Evolutionary conservation across 2,113 vertebrate genomes (phyloP), one percentile per base, ranked within the genome.

Genomic region (Psittacula cyanocephala): DNA sequence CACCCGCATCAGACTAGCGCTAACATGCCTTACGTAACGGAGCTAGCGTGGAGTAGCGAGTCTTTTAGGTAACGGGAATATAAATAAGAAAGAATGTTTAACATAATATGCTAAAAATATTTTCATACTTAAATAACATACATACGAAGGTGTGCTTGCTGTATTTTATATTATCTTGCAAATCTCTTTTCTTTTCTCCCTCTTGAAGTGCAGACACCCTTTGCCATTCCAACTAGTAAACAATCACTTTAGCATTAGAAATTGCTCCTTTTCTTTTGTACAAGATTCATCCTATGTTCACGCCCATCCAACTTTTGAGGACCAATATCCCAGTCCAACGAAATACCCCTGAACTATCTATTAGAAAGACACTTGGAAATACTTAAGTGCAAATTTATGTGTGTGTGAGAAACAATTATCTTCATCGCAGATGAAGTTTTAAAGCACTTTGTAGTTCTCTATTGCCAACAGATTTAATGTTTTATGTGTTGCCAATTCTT

Each of bases 361-460:
- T 96, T 96, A 96, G 79, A 89, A 97, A 97, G 91, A 98, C 95
- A 96, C 95, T 97, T 94, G 92, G 91, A 98, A 97, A 97, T 97
- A 97, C 96, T 95, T 96, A 96, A 97, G 96, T 98, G 97, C 97
- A 97, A 95, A 96, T 97, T 96, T 90, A 86, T 96, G 88, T 95
- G 95, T 97, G 96, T 97, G 97, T 98, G 97, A 97, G 97, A 98
- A 94, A 97, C 92, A 91, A 96, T 72, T 95, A 88, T 74, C 98
- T 98, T 98, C 98, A 97, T 98, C 97, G 92, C 94, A 80, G 97
- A 97, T 97, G 98, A 98, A 97, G 98, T 95, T 97, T 97, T 96
- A 98, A 98, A 99, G 99, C 99, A 99, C 99, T 99, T 99, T 99
- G 98, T 98, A 98, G 98, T 98, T 98, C 98, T 98, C 98, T 97